These are phyloP conservation scores for Oreotrochilus melanogaster DNA, from an alignment of 2,113 vertebrate genomes.

Conservation along the genomic window DNA sequence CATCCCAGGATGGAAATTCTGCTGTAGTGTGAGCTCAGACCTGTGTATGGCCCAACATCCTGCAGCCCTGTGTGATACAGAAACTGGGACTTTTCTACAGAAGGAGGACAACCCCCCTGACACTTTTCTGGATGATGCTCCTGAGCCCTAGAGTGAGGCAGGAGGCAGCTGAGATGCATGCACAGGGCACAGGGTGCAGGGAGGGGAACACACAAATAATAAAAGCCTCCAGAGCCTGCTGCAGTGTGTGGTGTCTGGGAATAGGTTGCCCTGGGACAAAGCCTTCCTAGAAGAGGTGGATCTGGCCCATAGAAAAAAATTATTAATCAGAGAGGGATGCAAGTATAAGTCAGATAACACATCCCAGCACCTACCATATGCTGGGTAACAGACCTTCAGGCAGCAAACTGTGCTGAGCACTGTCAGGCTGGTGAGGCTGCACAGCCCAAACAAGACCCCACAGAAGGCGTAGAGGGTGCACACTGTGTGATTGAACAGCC, in stretches of 20 bases:
- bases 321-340: background rate
- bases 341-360: background rate
- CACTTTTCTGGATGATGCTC: background rate
- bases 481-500: conserved; percentile 78
- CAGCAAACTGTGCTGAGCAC: conserved; percentile 87
- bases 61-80: background rate
- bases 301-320: background rate
- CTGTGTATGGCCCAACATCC: fast-evolving
- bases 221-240: background rate
- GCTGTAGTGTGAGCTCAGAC: background rate
- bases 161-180: background rate
- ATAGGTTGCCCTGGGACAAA: background rate
- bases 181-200: background rate
- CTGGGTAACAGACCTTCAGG: conserved; percentile 87
- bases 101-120: background rate
- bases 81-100: background rate
- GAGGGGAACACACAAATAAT: background rate
- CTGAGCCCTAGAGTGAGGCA: background rate
- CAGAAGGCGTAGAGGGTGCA: conserved; percentile 86
- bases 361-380: conserved; percentile 78
- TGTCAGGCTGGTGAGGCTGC: conserved; percentile 86
- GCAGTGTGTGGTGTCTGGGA: background rate
- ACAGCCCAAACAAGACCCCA: conserved; percentile 85
- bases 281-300: background rate
- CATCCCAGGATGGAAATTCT: background rate